Evolutionary conservation across 2,113 vertebrate genomes (phyloP), one percentile per base, ranked within the genome.

Genomic region (Megaleporinus macrocephalus): DNA sequence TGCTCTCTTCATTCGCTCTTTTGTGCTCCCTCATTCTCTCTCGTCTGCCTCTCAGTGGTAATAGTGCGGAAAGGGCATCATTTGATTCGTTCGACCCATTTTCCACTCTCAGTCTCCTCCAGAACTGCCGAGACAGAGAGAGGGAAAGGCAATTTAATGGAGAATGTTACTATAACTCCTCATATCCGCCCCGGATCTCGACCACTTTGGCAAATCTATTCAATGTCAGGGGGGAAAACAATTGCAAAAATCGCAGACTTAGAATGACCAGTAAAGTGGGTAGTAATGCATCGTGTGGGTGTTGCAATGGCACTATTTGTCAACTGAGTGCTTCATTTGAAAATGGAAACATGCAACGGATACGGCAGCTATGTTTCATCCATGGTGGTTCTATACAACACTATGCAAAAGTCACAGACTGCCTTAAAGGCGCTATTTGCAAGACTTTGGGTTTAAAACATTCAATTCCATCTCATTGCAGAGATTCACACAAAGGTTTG

Each of bases 81-180:
- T 79, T 70, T 79, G 71, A 84, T 84, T 79, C 72, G 61, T 79
- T 61, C 53, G 44, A 79, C 72, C 66, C 70, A 62, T 69, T 84
- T 84, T 75, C 73, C 57, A 49, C 44, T 66, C 51, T 49, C 30
- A n/a, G 1, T 66, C 53, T 79, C 26, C 26, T 74, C n/a, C 33
- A 20, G 22, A 70, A 49, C 14, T 72, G 66, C 76, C 51, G 26
- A 68, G 82, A 78, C 76, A 68, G 73, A 11, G 30, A 18, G 18
- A 65, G 44, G 29, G 61, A 5, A 29, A 74, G 71, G 47, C 79
- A 63, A 65, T 80, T 65, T 36, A 74, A 74, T 29, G 26, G 57
- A 36, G n/a, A 9, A 26, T 30, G 18, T 74, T 63, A 66, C 71
- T 41, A 14, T 36, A 49, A 80, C 27, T 49, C 53, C 68, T n/a